phyloP scores from a whole-genome alignment of 2,888 invertebrate genomes.

The Lacanobia wlatinum region DNA sequence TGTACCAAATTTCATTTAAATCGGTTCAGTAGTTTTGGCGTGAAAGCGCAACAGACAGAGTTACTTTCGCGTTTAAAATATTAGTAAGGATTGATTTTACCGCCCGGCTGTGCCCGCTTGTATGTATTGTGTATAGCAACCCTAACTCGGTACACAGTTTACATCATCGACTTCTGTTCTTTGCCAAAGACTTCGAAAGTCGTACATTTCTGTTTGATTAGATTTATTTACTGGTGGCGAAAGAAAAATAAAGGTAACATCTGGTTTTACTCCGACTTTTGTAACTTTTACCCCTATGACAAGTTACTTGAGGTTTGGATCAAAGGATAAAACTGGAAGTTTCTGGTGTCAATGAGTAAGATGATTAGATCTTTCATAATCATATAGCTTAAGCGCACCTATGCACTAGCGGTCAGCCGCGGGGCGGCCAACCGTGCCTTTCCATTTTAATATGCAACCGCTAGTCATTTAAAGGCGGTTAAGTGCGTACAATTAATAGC shows the following conservation, averaged over 20 bases:
- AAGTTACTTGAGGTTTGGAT: slow-evolving; percentile 24
- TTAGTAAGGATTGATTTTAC: too few species aligned
- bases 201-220: slow-evolving; percentile 42
- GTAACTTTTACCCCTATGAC: slow-evolving; percentile 15
- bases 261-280: slow-evolving; percentile 24
- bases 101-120: too few species aligned
- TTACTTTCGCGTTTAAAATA: too few species aligned
- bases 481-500: too few species aligned
- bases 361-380: slow-evolving; percentile 1
- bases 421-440: too few species aligned
- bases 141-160: slow-evolving; percentile 33
- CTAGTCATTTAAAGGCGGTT: too few species aligned
- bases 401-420: too few species aligned
- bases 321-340: slow-evolving; percentile 21
- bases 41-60: too few species aligned
- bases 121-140: too few species aligned
- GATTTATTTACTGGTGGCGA: slow-evolving; percentile 32
- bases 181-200: slow-evolving; percentile 26
- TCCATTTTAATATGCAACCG: too few species aligned
- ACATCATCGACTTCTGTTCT: slow-evolving; percentile 42
- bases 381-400: not conserved
- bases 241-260: slow-evolving; percentile 42
- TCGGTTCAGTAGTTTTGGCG: too few species aligned
- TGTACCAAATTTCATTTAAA: too few species aligned
- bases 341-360: not conserved